These are phyloP conservation scores for Spea bombifrons DNA, from an alignment of 2,113 vertebrate species.

Conservation along the genomic window DNA sequence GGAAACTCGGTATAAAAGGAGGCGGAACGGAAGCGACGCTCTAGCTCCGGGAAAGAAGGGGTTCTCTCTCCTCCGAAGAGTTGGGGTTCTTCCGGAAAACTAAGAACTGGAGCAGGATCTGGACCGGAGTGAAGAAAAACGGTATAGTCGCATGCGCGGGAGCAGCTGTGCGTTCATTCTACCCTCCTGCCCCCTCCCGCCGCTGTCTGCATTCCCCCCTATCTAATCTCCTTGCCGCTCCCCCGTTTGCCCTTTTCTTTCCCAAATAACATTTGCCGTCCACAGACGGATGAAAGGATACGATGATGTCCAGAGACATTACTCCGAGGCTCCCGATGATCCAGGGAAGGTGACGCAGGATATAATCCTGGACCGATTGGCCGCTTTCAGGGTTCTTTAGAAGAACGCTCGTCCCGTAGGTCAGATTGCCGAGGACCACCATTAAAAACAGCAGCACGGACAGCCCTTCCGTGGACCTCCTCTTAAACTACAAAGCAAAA, in stretches of 20 bases:
- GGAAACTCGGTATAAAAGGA: too few relatives aligned
- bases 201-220: too few relatives aligned
- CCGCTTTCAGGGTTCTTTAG: slow-evolving; percentile 82
- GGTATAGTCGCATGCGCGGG: background rate
- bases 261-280: too few relatives aligned
- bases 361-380: slow-evolving; percentile 71
- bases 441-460: slow-evolving; percentile 87
- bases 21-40: too few relatives aligned
- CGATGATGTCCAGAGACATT: slow-evolving; percentile 75
- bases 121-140: slow-evolving; percentile 56
- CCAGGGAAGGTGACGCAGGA: slow-evolving; percentile 92
- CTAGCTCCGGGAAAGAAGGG: background rate
- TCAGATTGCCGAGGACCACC: slow-evolving; percentile 86
- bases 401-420: slow-evolving; percentile 84
- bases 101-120: slow-evolving; percentile 73
- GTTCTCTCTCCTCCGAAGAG: background rate
- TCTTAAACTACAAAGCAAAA: slow-evolving; percentile 65
- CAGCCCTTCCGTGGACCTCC: slow-evolving; percentile 83
- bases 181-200: background rate
- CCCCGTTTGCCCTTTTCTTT: too few relatives aligned
- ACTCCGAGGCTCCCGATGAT: slow-evolving; percentile 91
- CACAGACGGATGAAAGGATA: slow-evolving; percentile 68
- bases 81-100: slow-evolving; percentile 43
- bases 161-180: too few relatives aligned
- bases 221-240: too few relatives aligned